These are phyloP conservation scores for Oxyura jamaicensis DNA, from an alignment of 2,113 vertebrate genomes.

Conservation along the genomic window DNA sequence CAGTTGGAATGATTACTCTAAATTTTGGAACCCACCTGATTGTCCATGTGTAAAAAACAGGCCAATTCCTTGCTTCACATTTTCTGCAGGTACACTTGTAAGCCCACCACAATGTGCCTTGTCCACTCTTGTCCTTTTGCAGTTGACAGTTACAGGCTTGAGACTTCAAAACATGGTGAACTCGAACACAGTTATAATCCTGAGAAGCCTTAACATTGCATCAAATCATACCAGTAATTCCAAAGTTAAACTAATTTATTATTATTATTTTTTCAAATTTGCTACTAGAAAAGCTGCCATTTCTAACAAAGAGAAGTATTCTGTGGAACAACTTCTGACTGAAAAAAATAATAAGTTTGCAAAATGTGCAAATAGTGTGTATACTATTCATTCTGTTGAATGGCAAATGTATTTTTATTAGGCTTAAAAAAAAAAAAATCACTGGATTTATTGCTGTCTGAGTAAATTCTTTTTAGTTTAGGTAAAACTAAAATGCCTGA, in stretches of 20 bases:
- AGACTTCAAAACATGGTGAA: not conserved
- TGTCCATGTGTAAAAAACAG: not conserved
- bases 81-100: conserved; percentile 1
- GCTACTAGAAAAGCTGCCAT: not conserved
- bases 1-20: not conserved
- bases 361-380: conserved; percentile 27
- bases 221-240: not conserved
- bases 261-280: not conserved
- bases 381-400: conserved; percentile 54
- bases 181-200: not conserved
- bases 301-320: conserved; percentile 3
- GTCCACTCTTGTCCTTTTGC: not conserved
- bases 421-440: not conserved
- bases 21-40: not conserved
- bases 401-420: conserved; percentile 24
- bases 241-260: not conserved
- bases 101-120: not conserved
- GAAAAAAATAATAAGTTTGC: conserved; percentile 33
- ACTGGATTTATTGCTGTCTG: not conserved
- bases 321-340: not conserved
- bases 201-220: not conserved
- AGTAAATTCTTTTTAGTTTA: not conserved
- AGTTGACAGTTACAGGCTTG: not conserved
- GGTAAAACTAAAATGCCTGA: not conserved
- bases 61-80: not conserved